Evolutionary conservation across 2,888 invertebrate genomes (phyloP).

Genomic region (Phragmatobia fuliginosa): DNA sequence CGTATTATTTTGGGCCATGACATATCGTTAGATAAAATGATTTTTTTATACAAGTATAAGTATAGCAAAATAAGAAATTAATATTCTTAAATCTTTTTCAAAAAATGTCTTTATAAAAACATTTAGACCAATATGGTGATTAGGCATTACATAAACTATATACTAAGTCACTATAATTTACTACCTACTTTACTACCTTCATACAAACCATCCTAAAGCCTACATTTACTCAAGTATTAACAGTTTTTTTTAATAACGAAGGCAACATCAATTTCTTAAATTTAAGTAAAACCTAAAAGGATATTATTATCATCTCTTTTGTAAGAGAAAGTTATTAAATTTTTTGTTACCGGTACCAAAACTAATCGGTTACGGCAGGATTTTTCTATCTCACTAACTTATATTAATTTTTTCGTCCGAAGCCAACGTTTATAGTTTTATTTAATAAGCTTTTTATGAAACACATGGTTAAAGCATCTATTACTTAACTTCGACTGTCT

Average conservation of each 20-base stretch:
- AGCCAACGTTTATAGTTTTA: not conserved
- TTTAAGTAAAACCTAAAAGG: not conserved
- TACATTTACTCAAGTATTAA: not conserved
- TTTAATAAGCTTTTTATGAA: not conserved
- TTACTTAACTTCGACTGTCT: no score
- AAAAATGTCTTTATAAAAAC: no score
- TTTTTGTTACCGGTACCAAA: not conserved
- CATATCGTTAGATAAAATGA: no score
- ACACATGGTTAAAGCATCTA: not conserved
- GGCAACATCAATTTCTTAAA: not conserved
- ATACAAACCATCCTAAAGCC: not conserved
- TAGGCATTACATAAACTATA: no score
- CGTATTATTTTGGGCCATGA: no score
- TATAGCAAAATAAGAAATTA: not conserved
- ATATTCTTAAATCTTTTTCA: no score
- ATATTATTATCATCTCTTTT: not conserved
- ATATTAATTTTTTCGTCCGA: not conserved
- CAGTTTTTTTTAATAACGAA: not conserved
- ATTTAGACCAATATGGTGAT: no score
- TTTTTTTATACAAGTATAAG: no score
- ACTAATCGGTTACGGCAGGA: conserved; percentile 1
- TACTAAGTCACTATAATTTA: no score
- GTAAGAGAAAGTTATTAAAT: not conserved
- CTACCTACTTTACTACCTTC: not conserved
- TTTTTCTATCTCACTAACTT: not conserved